Base-by-base conservation (phyloP, 2,113 vertebrate genomes). In the Xiphorhynchus elegans region DNA sequence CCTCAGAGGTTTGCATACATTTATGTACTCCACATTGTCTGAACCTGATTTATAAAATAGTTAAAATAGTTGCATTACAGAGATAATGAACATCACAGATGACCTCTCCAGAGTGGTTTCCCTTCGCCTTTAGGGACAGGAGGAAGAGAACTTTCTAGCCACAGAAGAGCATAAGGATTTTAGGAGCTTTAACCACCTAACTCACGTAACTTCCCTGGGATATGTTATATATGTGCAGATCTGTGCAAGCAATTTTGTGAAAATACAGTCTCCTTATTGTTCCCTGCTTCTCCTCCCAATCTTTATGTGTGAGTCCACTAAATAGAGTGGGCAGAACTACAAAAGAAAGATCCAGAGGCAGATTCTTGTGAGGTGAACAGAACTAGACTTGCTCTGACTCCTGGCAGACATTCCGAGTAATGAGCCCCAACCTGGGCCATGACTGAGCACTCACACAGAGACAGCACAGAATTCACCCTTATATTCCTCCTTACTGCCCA, bases 41-140 rank as follows among this genome's bases (percentile, higher is more conserved):
- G 86, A 96, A 96, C 84, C 86, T 91, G 91, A 70, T 84, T 90
- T 96, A 84, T 95, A 94, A 93, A 96, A 96, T 85, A 90, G 53
- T 88, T 82, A 72, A 92, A 96, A 93, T 87, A 88, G 46, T 86
- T 86, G 47, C 47, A 74, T 92, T 93, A 90, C 60, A 87, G 83
- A 96, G 91, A 95, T 96, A 95, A 93, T 58, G n/a, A 88, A 84
- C 80, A 95, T 87, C 81, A 81, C 83, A 91, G 79, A 90, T 91
- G 82, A 90, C 82, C 87, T 87, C 73, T 90, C 28, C 46, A 92
- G 44, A 82, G 72, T 29, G 16, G 19, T 67, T 91, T 81, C 33
- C 47, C 21, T 26, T 90, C 19, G 49, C 10, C 11, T 90, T 86
- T 44, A 74, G 13, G 25, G 39, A 40, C 1, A 69, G 7, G 3